Conservation (phyloP, 1,140 invertebrate species). For the Archivesica marissinica region DNA sequence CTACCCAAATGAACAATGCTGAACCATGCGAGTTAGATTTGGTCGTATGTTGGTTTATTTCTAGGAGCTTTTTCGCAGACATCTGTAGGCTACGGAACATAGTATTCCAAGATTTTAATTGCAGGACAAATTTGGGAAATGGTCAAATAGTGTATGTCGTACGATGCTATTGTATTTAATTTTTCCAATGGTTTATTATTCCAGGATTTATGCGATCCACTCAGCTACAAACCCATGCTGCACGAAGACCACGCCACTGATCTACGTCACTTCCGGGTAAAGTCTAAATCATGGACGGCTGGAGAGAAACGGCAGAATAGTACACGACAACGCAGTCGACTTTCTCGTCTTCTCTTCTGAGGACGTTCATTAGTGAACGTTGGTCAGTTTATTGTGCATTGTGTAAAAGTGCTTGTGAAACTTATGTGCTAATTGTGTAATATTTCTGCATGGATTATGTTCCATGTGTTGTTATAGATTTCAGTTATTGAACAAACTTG, state of each 20-base stretch:
- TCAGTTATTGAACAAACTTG: not conserved
- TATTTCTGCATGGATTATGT: not conserved
- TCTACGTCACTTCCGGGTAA: constrained; percentile 89
- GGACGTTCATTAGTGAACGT: no score
- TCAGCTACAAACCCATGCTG: constrained; percentile 50
- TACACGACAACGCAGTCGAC: constrained; percentile 45
- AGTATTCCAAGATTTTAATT: not conserved
- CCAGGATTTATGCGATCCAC: constrained; percentile 14
- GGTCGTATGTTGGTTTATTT: not conserved
- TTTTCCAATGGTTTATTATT: not conserved
- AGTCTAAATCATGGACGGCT: constrained; percentile 88
- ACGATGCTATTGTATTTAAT: not conserved
- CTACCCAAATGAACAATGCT: not conserved
- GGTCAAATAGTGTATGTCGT: not conserved
- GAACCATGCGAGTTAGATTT: not conserved
- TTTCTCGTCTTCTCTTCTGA: constrained; percentile 2
- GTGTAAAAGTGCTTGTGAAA: no score
- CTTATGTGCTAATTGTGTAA: no score
- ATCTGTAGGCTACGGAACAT: no score
- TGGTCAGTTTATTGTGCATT: no score
- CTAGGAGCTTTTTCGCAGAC: no score
- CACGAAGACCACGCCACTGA: constrained; percentile 87
- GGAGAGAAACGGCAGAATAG: constrained; percentile 62
- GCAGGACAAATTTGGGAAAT: not conserved
- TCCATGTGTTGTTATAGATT: not conserved